A percentile compares a stretch with the other conserved stretches of the same genome.
phyloP scores from a whole-genome alignment of 2,888 invertebrate genomes.

The Hypomecis punctinalis region DNA sequence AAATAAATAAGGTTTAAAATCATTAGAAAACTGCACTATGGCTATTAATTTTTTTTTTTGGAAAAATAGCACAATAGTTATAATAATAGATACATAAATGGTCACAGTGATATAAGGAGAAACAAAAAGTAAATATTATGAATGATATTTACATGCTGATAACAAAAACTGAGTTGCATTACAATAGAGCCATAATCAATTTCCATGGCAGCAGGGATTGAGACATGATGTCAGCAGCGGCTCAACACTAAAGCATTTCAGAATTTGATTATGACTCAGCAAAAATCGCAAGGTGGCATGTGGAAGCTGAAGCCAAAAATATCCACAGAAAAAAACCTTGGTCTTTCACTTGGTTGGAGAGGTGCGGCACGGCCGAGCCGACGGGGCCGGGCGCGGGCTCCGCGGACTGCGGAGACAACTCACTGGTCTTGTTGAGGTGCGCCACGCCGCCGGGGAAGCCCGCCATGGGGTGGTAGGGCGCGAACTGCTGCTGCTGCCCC shows the following conservation, averaged over 20 bases:
- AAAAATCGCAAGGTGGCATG: conserved; percentile 80
- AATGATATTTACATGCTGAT: conserved; percentile 20
- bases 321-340: conserved; percentile 77
- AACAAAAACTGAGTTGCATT: conserved; percentile 32
- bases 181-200: conserved; percentile 29
- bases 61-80: neutral
- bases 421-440: conserved; percentile 82
- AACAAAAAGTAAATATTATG: conserved; percentile 6
- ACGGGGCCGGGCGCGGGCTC: conserved; percentile 74
- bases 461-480: conserved; percentile 81
- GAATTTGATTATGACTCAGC: conserved; percentile 51
- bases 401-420: conserved; percentile 81
- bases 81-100: neutral
- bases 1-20: too few relatives aligned
- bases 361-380: conserved; percentile 77
- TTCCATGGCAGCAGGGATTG: neutral
- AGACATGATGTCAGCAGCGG: neutral
- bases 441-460: conserved; percentile 79
- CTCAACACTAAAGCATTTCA: neutral
- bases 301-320: conserved; percentile 67
- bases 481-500: conserved; percentile 82
- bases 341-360: conserved; percentile 84
- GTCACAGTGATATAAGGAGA: neutral
- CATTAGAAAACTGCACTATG: too few relatives aligned
- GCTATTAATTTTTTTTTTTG: too few relatives aligned